Base-by-base conservation (phyloP, 53 echinoderm and acorn worm species). In the Astropecten irregularis region DNA sequence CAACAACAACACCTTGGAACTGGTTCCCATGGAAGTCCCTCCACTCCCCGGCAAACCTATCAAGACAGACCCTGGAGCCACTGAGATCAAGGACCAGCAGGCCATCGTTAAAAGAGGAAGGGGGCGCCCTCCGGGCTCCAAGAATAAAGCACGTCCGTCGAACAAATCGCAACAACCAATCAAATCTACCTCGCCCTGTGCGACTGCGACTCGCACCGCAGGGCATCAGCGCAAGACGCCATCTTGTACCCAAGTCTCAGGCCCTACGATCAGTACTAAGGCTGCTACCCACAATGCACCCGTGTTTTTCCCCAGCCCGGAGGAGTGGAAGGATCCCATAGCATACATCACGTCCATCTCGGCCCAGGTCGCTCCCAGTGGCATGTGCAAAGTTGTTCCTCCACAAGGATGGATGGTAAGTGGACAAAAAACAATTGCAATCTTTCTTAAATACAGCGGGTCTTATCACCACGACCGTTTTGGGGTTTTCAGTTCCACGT, bases 301-400 rank as follows among this genome's bases (percentile, higher is more conserved):
- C 9, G 94, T 94, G 49, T 84, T 94, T 60, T 88, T 88, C 65
- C 99, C 94, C 1, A 92, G 64, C 49, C 72, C 73, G 34, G 92
- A 92, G 66, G 90, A 94, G 81, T 99, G 99, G 99, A 69, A 72
- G 62, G 88, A 99, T 64, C 99, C 94, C 0, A 86, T 92, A 53
- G 88, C 84, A 3, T 99, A 87, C 81, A 67, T 99, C 55, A 87
- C 88, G n/a, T 79, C 87, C 3, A 90, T 92, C 7, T 85, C 94
- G 0, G 88, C 87, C 26, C 87, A 88, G 58, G 90, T 91, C 25
- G 89, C 90, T 27, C 71, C 59, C 15, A 77, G 79, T 50, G 94
- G 99, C 3, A 92, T 99, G 92, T 99, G 99, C 87, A 99, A 95
- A 85, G 88, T 99, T 16, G 86, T 91, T 16, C 99, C 99, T 14